Evolutionary conservation across 2,797 vertebrate genomes (phyloP), one percentile per base, ranked within the genome.

Genomic region (Crypturellus tataupa): DNA sequence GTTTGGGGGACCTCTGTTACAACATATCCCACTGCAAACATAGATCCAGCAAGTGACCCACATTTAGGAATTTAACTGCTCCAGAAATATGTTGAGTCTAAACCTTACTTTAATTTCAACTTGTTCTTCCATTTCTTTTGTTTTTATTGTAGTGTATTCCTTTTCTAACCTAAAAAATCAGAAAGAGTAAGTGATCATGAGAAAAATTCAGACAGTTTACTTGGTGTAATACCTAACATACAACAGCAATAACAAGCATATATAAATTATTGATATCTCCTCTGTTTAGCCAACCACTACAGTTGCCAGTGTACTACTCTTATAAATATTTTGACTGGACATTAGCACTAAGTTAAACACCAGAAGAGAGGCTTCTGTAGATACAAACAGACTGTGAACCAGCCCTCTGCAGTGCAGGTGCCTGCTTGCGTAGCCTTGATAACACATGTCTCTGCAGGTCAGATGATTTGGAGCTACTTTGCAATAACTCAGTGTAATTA

Each of bases 121-220:
- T 98, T 99, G 99, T 85, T 99, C 99, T 97, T 99, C 99, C 99
- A 99, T 99, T 97, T 99, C 99, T 97, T 99, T 99, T 80, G 98
- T 99, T 98, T 99, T 99, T 98, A 99, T 99, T 97, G 99, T 99
- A 98, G 99, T 99, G 98, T 99, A 99, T 94, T 99, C 99, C 90
- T 99, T 99, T 97, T 99, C 99, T 95, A 99, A 98, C 98, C 99
- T 99, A 92, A 94, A 94, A 96, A 97, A 95, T 71, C 27, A 68
- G 64, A 76, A 91, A 95, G 6, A 47, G 37, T 64, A 82, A 89
- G 23, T 65, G 71, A 69, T 13, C 3, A 89, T 90, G 75, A 94
- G 67, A 90, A 87, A 90, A 58, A 49, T 0, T n/a, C 1, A 4
- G 31, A 6, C 42, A 72, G 75, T 37, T 85, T 62, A 69, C 49